Evolutionary conservation across 2,888 invertebrate genomes (phyloP), one percentile per base, ranked within the genome.

Genomic region (Panopea generosa): DNA sequence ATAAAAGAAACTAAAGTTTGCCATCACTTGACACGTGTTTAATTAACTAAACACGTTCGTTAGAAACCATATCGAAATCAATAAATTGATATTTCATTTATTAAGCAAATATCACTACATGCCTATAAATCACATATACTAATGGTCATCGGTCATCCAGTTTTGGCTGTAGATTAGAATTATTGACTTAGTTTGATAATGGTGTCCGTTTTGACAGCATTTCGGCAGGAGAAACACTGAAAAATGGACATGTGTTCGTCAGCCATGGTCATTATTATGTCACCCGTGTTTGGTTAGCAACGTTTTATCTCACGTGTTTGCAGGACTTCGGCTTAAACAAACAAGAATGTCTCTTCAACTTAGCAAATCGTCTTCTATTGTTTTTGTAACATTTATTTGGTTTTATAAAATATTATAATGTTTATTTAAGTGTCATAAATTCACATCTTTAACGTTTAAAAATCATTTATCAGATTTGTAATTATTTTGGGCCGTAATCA

Each of bases 141-240:
- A 33, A 33, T 33, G 33, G 33, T 33, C 33, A 33, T 33, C 33
- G 33, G 11, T n/a, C n/a, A 45, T 45, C 45, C 6, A 45, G 16
- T 16, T 4, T 16, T 45, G 20, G 45, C 45, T 18, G 16, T 24
- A 60, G 60, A 60, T 60, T 45, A 60, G 60, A 47, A 45, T 43
- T 60, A 60, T 60, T 60, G 60, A 60, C 60, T 60, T 24, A 27
- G 14, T 6, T 20, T 27, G 60, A 60, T 60, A 60, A 47, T 26
- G 26, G 6, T 33, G 27, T 16, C 24, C 6, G 27, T 53, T 53
- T 53, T 53, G 53, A 53, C 53, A 53, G 27, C 53, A 26, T 53
- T 27, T 16, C 11, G 27, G 26, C 27, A 26, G 24, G n/a, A n/a
- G 53, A 29, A 33, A 16, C 24, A 53, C 4, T 27, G 53, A 53